phyloP scores from a whole-genome alignment of 2,888 invertebrate genomes.

The Thyatira batis region DNA sequence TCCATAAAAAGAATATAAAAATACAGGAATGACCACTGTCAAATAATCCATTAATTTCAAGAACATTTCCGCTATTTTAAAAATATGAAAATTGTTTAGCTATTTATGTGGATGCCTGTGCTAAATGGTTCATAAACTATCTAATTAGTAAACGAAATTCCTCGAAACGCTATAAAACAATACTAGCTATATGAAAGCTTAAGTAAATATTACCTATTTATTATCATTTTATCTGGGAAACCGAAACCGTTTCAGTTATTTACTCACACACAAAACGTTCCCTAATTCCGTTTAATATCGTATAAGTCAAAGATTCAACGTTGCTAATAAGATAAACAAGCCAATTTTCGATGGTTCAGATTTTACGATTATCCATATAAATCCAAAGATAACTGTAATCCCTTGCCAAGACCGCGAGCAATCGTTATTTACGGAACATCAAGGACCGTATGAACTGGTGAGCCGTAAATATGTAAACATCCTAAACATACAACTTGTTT shows the following conservation, averaged over 20 bases:
- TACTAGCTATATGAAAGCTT: too few species aligned
- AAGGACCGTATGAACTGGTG: not conserved
- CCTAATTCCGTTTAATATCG: not conserved
- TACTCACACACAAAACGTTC: not conserved
- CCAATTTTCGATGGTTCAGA: not conserved
- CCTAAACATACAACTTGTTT: not conserved
- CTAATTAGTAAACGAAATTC: too few species aligned
- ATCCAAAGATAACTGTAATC: not conserved
- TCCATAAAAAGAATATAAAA: too few species aligned
- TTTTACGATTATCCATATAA: constrained; percentile 1
- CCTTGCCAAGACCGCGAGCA: not conserved
- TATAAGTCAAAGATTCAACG: not conserved
- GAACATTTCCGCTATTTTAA: too few species aligned
- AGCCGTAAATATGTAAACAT: not conserved
- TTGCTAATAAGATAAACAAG: not conserved
- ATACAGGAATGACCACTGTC: too few species aligned
- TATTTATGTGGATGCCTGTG: too few species aligned
- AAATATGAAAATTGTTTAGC: too few species aligned
- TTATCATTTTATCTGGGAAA: not conserved
- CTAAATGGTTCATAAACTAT: too few species aligned
- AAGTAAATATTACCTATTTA: not conserved
- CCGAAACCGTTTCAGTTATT: not conserved
- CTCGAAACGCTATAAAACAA: too few species aligned
- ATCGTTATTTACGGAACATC: not conserved
- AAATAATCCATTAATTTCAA: too few species aligned